These are phyloP conservation scores for Erpornis zantholeuca DNA, from an alignment of 2,113 vertebrate genomes.

Conservation along the genomic window DNA sequence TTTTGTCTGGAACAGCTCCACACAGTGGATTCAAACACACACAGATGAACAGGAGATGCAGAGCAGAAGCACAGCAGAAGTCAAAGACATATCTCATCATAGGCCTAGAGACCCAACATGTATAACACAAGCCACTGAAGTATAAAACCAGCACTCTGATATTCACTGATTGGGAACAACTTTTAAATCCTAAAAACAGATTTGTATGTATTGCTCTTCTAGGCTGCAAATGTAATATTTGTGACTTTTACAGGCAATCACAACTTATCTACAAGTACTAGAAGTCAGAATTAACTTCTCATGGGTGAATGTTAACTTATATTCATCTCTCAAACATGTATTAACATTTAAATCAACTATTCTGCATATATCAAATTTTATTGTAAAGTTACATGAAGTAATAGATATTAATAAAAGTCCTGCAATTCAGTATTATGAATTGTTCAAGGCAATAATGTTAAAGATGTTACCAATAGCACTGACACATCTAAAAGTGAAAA, in stretches of 20 bases:
- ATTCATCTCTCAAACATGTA: not conserved
- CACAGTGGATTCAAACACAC: not conserved
- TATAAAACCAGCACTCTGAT: not conserved
- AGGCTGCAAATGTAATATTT: not conserved
- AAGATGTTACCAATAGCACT: not conserved
- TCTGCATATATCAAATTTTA: not conserved
- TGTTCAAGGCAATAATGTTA: not conserved
- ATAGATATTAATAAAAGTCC: not conserved
- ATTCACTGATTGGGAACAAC: not conserved
- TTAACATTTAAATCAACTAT: not conserved
- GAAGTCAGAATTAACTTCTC: not conserved
- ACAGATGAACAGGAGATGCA: not conserved
- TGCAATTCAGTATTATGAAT: not conserved
- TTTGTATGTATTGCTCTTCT: not conserved
- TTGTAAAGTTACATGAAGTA: not conserved
- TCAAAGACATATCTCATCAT: accelerated
- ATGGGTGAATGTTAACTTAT: not conserved
- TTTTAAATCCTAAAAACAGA: not conserved
- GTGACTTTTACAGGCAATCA: not conserved
- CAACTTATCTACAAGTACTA: not conserved
- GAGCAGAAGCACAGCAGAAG: not conserved
- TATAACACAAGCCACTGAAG: not conserved
- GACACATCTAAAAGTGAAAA: not conserved
- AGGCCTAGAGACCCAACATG: not conserved
- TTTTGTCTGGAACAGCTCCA: not conserved